These are phyloP conservation scores for Myrmecophaga tridactyla DNA, from an alignment of 2,113 vertebrate species.

Conservation along the genomic window DNA sequence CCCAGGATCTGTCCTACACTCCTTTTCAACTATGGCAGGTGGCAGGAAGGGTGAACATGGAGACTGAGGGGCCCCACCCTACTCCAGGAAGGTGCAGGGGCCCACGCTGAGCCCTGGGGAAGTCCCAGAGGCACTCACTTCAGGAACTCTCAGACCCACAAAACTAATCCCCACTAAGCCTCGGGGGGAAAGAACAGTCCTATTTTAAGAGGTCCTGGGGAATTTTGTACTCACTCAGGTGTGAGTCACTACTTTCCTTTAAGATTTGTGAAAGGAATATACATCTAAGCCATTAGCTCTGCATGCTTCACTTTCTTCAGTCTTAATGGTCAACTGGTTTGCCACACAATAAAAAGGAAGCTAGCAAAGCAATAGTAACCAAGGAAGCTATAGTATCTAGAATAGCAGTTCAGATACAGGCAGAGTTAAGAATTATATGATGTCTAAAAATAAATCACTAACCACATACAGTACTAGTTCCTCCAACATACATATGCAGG, in stretches of 20 bases:
- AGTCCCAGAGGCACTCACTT: neutral
- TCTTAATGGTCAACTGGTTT: conserved; percentile 39
- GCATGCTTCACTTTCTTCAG: conserved; percentile 1
- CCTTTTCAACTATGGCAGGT: conserved; percentile 47
- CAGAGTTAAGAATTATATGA: neutral
- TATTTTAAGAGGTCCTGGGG: conserved; percentile 55
- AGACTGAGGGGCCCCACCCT: neutral
- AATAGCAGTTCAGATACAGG: neutral
- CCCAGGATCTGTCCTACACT: neutral
- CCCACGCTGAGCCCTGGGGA: neutral
- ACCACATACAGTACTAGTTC: conserved; percentile 31
- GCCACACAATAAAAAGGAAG: conserved; percentile 43
- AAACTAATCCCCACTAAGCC: conserved; percentile 34
- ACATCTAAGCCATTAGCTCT: neutral
- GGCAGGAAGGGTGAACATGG: conserved; percentile 55
- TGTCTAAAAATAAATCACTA: conserved; percentile 58
- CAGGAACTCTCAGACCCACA: conserved; percentile 45
- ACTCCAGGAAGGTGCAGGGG: conserved; percentile 6
- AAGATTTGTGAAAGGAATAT: conserved; percentile 23
- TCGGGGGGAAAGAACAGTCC: neutral
- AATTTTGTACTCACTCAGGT: neutral
- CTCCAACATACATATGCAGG: neutral
- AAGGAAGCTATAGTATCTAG: conserved; percentile 41
- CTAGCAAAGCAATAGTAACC: conserved; percentile 3
- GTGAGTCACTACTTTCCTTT: conserved; percentile 51